phyloP scores from a whole-genome alignment of 2,113 vertebrate species.

The Myotis yumanensis region DNA sequence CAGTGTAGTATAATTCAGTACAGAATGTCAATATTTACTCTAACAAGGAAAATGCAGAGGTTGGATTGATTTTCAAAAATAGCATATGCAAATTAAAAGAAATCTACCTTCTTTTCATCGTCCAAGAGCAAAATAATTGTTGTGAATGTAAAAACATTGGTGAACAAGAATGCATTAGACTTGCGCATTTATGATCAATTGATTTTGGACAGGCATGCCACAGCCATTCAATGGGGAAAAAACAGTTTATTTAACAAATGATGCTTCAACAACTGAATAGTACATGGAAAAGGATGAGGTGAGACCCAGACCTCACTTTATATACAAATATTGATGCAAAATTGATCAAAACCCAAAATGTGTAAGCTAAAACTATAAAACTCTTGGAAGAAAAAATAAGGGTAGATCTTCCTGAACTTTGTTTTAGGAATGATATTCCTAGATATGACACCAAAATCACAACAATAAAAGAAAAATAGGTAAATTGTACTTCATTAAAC shows the following conservation, averaged over 20 bases:
- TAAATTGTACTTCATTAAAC: not conserved
- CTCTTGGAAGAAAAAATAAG: not conserved
- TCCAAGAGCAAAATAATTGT: not conserved
- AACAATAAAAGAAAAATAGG: not conserved
- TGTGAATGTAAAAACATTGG: not conserved
- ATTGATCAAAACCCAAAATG: not conserved
- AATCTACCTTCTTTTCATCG: not conserved
- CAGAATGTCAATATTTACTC: slow-evolving; percentile 1
- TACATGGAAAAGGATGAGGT: not conserved
- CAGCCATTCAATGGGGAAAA: not conserved
- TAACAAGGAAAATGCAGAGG: not conserved
- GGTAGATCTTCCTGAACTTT: not conserved
- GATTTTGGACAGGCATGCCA: not conserved
- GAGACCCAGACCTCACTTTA: not conserved
- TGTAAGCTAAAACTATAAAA: not conserved
- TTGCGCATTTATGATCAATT: not conserved
- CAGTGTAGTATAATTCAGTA: not conserved
- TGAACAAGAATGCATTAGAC: not conserved
- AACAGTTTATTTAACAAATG: not conserved
- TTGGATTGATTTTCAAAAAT: not conserved
- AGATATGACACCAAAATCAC: not conserved
- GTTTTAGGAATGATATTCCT: not conserved
- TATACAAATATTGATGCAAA: not conserved
- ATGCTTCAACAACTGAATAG: not conserved
- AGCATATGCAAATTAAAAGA: not conserved